Evolutionary conservation across 2,797 vertebrate species (phyloP), one percentile per base, ranked within the genome.

Genomic region (Epinephelus coioides): DNA sequence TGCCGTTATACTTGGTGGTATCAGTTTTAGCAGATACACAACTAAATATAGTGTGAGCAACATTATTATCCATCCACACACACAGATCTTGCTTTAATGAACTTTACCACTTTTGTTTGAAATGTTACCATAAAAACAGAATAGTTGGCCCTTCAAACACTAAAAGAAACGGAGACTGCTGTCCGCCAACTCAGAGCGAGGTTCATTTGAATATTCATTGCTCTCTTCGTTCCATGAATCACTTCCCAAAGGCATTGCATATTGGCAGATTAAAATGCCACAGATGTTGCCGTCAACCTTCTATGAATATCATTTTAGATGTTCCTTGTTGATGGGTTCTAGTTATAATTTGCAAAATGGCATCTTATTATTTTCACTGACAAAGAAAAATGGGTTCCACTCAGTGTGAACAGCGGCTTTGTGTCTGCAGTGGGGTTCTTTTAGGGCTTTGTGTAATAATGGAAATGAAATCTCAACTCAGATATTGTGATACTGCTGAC

Each of bases 201-300:
- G 13, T 49, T 79, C 64, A 53, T 79, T 63, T 83, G 56, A 79
- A 85, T 85, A 83, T 86, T 86, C 79, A 73, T 46, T 10, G 25
- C 50, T 69, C 55, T 59, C 38, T 69, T 55, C 12, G 4, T 34
- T 27, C 57, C 47, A 15, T 70, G 67, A 79, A 34, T 83, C 77
- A 76, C 80, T 83, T 66, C 79, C 74, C 74, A 14, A 5, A 65
- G 53, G 81, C 69, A 49, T 77, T 54, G 5, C 68, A 84, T 79
- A 56, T 62, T 34, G 71, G 49, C 5, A n/a, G 71, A 84, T 75
- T 79, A 76, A 85, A 88, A 84, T 72, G 73, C 77, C 62, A 55
- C 86, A 82, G 86, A 84, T 88, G 83, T 81, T 76, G 56, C 73
- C 49, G 73, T 76, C 76, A 67, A 4, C 60, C 66, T 50, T 53